phyloP scores from a whole-genome alignment of 1,140 invertebrate genomes.

The Tetragonula clypearis region DNA sequence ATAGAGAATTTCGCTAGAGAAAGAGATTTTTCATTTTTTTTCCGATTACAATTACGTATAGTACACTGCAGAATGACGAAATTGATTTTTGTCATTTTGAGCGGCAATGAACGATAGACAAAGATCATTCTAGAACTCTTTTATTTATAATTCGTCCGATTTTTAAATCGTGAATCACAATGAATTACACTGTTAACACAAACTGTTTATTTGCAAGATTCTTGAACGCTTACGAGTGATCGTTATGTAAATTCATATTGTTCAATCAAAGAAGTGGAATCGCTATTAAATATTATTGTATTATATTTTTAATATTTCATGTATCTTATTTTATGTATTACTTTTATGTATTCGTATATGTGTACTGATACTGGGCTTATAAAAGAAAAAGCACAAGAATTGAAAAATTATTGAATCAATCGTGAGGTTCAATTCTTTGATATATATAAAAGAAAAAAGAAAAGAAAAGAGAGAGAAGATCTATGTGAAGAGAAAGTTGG shows the following conservation, averaged over 20 bases:
- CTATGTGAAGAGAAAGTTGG: background rate
- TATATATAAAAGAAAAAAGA: too few relatives aligned
- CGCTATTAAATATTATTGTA: too few relatives aligned
- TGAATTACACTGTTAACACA: too few relatives aligned
- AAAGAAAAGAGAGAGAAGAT: too few relatives aligned
- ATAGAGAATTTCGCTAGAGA: background rate
- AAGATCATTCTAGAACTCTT: background rate
- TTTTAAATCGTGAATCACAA: background rate
- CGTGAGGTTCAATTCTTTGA: too few relatives aligned
- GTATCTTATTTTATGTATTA: background rate
- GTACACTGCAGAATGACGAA: background rate
- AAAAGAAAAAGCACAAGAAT: background rate
- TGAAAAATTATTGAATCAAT: background rate
- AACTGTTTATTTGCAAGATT: too few relatives aligned
- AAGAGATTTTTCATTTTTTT: background rate
- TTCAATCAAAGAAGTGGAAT: too few relatives aligned
- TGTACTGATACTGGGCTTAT: background rate
- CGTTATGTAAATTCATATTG: too few relatives aligned
- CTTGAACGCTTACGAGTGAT: too few relatives aligned
- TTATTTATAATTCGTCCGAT: background rate
- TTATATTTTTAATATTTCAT: too few relatives aligned
- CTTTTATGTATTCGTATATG: background rate
- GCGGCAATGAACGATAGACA: background rate
- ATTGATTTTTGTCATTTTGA: too few relatives aligned
- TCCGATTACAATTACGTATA: background rate